These are phyloP conservation scores for Melinaea menophilus DNA, from an alignment of 2,888 invertebrate genomes.

Conservation along the genomic window DNA sequence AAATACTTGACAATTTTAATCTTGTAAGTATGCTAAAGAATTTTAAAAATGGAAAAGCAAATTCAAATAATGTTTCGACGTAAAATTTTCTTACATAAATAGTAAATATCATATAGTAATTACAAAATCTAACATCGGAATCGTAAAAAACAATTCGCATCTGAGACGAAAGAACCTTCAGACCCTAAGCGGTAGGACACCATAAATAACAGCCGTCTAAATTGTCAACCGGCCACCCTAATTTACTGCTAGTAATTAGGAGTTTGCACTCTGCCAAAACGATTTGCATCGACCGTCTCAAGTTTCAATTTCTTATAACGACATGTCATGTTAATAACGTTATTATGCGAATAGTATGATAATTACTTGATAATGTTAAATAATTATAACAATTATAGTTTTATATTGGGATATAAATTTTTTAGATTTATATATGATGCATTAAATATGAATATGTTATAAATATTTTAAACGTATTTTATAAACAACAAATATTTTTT, in stretches of 20 bases:
- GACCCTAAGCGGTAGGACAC: constrained; percentile 39
- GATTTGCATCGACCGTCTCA: constrained; percentile 71
- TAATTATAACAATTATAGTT: too few relatives aligned
- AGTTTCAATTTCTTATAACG: constrained; percentile 28
- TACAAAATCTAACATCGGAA: constrained; percentile 4
- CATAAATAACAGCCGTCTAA: constrained; percentile 74
- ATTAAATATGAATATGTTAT: too few relatives aligned
- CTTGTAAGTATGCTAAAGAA: too few relatives aligned
- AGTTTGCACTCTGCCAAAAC: constrained; percentile 78
- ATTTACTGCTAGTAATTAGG: constrained; percentile 77
- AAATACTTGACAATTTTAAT: too few relatives aligned
- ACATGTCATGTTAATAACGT: constrained; percentile 15
- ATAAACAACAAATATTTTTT: too few relatives aligned
- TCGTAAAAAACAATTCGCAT: constrained; percentile 16
- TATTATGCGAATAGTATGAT: too few relatives aligned
- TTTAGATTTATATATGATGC: too few relatives aligned
- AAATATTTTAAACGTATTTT: too few relatives aligned
- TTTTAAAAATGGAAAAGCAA: not conserved
- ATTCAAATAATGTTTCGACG: not conserved
- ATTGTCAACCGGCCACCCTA: constrained; percentile 76
- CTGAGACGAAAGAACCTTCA: constrained; percentile 25
- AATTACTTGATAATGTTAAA: too few relatives aligned
- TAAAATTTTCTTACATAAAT: too few relatives aligned
- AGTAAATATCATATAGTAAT: not conserved
- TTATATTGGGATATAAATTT: too few relatives aligned